Evolutionary conservation across 2,797 vertebrate genomes (phyloP), one percentile per base, ranked within the genome.

Genomic region (Acanthurus tractus): DNA sequence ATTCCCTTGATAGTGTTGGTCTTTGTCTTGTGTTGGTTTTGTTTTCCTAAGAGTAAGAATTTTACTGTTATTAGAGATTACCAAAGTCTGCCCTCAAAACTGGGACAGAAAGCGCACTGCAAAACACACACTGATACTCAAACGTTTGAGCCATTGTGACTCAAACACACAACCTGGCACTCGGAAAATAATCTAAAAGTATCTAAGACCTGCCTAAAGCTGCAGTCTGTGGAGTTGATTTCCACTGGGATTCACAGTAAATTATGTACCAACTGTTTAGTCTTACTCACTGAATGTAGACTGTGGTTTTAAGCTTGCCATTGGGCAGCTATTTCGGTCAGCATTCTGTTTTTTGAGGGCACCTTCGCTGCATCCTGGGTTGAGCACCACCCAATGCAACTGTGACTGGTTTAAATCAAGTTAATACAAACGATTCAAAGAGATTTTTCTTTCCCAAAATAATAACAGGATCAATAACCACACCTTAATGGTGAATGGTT

Each of bases 11-110:
- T 22, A 17, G 45, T 42, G 2, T 4, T 40, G 14, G 29, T 34
- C 29, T 34, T 34, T 34, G 29, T 34, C 29, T 34, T 34, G 29
- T 34, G 29, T 34, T 34, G 36, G 52, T 38, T 40, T 29, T 49
- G 52, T 56, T 70, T 42, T 61, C 54, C 69, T 63, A 53, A 80
- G n/a, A 61, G 11, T 29, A 63, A 40, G 61, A 38, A 22, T 76
- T 64, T 25, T 20, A 67, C 14, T 46, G 11, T 36, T 63, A 40
- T 67, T 44, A 42, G 29, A 15, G 40, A 38, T 57, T 63, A 56
- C 38, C 11, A 49, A 50, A 20, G 46, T 48, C 38, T 36, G 8
- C 6, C 6, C 9, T 48, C 54, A 38, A 25, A 63, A 20, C n/a
- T 52, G 20, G 25, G 17, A 50, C 14, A 44, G 46, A 17, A 50